Percentiles rank a stretch among this genome's conserved stretches.
These are phyloP conservation scores for Oreochromis tanganicae DNA, from an alignment of 2,113 vertebrate species.

Conservation along the genomic window DNA sequence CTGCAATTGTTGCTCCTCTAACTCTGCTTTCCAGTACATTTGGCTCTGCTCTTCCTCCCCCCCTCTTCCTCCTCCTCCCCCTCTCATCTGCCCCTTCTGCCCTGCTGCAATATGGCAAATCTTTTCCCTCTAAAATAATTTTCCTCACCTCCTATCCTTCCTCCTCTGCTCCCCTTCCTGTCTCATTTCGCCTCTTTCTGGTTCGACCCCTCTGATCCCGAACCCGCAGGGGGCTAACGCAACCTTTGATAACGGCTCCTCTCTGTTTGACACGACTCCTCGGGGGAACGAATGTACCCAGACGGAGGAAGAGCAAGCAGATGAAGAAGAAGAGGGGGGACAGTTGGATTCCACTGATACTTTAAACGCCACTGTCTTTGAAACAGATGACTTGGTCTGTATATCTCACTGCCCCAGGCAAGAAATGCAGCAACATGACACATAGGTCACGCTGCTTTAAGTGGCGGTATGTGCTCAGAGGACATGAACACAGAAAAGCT, in stretches of 20 bases:
- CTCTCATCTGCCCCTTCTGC: background rate
- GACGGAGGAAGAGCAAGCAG: background rate
- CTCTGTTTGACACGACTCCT: conserved; percentile 8
- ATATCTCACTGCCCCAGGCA: background rate
- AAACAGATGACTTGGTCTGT: conserved; percentile 1
- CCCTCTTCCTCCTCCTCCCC: background rate
- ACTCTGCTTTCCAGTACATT: background rate
- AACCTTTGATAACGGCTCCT: conserved; percentile 36
- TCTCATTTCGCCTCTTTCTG: background rate
- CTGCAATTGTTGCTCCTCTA: background rate
- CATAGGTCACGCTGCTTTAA: background rate
- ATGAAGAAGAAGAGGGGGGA: background rate
- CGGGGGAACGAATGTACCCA: background rate
- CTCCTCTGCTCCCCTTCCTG: background rate
- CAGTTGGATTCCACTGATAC: background rate
- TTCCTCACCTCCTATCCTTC: background rate
- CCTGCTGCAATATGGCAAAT: background rate
- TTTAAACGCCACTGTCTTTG: conserved; percentile 2
- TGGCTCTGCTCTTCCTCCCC: background rate
- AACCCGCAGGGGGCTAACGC: background rate
- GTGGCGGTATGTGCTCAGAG: background rate
- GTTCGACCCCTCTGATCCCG: conserved; percentile 21
- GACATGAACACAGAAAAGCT: background rate
- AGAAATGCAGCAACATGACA: background rate
- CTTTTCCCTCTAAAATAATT: background rate